These are phyloP conservation scores for Cyphomyrus plagiostoma DNA, from an alignment of 2,113 vertebrate genomes.

Conservation along the genomic window DNA sequence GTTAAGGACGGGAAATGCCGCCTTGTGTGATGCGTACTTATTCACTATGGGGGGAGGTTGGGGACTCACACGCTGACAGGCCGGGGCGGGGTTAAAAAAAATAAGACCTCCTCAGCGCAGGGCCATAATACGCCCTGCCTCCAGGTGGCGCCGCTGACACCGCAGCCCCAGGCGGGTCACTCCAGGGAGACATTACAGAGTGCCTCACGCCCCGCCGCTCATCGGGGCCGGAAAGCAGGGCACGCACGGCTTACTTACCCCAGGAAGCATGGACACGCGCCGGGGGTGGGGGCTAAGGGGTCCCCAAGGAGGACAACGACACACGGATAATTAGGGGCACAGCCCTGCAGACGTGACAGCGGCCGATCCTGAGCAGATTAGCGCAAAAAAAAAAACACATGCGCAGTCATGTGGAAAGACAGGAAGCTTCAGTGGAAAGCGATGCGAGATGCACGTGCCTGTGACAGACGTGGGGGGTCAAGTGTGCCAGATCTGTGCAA, in stretches of 20 bases:
- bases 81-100: background rate
- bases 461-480: background rate
- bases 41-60: background rate
- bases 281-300: background rate
- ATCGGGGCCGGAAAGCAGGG: background rate
- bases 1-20: background rate
- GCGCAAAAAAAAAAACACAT: background rate
- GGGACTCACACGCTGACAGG: background rate
- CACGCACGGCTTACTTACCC: background rate
- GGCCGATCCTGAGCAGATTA: background rate
- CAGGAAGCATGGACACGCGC: background rate
- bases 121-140: background rate
- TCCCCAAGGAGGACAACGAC: background rate
- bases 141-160: background rate
- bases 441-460: background rate
- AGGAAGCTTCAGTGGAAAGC: background rate
- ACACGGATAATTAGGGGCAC: background rate
- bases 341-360: background rate
- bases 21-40: background rate
- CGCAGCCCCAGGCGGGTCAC: background rate
- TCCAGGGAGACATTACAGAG: background rate
- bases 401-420: background rate
- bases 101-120: background rate
- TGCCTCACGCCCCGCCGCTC: background rate
- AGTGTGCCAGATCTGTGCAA: background rate